These are phyloP conservation scores for Epirrita christyi DNA, from an alignment of 2,888 invertebrate species.

Conservation along the genomic window DNA sequence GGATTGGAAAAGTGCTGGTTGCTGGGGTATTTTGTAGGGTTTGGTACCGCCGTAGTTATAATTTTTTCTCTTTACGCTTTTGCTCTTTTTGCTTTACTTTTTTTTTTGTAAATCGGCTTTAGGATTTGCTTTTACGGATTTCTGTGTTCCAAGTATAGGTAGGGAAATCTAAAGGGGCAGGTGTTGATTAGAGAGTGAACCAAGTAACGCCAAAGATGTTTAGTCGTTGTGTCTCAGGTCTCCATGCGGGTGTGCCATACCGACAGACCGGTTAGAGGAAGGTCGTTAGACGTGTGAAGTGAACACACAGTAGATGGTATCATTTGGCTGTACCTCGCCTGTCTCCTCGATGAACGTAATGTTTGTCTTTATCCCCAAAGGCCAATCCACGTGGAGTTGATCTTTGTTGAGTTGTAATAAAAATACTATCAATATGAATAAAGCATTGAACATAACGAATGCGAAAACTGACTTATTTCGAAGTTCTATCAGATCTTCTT, in stretches of 20 bases:
- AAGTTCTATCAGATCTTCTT: conserved; percentile 95
- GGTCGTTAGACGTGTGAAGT: conserved; percentile 82
- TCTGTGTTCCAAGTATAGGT: conserved; percentile 45
- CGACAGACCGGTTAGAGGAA: conserved; percentile 83
- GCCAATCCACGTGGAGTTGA: conserved; percentile 98
- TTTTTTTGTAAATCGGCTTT: conserved; percentile 31
- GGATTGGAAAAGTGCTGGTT: conserved; percentile 60
- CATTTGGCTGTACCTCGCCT: conserved; percentile 91
- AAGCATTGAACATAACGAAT: conserved; percentile 99
- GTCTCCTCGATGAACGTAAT: conserved; percentile 97
- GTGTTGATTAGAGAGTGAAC: conserved; percentile 68
- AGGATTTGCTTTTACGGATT: conserved; percentile 33
- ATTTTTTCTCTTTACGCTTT: conserved; percentile 28
- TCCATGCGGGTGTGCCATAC: conserved; percentile 80
- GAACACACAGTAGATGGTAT: conserved; percentile 74
- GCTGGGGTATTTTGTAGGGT: conserved; percentile 37
- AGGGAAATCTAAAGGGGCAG: conserved; percentile 55
- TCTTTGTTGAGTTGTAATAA: conserved; percentile 99
- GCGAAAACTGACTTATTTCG: conserved; percentile 98
- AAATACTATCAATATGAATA: conserved; percentile 99
- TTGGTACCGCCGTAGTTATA: conserved; percentile 22
- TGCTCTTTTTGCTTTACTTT: too few species aligned
- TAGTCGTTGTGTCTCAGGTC: conserved; percentile 70
- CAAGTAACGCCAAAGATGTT: conserved; percentile 66
- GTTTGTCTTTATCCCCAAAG: conserved; percentile 97